phyloP scores from a whole-genome alignment of 2,888 invertebrate genomes.

The Chrysolina oricalcia region DNA sequence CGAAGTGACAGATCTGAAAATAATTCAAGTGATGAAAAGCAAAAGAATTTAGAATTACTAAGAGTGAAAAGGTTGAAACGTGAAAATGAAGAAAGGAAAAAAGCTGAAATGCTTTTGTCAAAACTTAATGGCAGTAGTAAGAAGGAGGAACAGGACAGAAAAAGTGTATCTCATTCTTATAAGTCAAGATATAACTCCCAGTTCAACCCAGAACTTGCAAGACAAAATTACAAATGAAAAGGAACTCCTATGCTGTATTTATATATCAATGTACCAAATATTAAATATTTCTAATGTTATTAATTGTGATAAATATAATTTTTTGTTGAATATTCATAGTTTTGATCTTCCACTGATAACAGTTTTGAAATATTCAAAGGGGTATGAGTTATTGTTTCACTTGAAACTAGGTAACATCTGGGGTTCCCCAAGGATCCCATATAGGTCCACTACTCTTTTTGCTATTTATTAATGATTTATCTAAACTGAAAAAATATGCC shows the following conservation, averaged over 20 bases:
- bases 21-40: slow-evolving; percentile 61
- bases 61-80: slow-evolving; percentile 86
- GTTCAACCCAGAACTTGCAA: slow-evolving; percentile 93
- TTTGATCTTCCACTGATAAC: no score
- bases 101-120: slow-evolving; percentile 82
- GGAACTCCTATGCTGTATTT: background rate
- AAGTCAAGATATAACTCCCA: slow-evolving; percentile 92
- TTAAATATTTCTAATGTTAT: background rate
- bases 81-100: slow-evolving; percentile 85
- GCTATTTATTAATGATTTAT: no score
- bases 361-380: no score
- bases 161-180: slow-evolving; percentile 56
- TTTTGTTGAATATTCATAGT: no score
- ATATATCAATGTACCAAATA: background rate
- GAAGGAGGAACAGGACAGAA: slow-evolving; percentile 63
- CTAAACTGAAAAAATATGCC: no score
- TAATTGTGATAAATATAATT: background rate
- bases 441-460: no score
- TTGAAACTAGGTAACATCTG: no score
- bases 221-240: slow-evolving; percentile 79
- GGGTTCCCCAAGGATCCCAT: no score
- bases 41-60: slow-evolving; percentile 77
- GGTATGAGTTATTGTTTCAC: no score
- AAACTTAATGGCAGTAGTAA: slow-evolving; percentile 74
- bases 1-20: slow-evolving; percentile 53